These are phyloP conservation scores for Muschampia plurimacula DNA, from an alignment of 2,888 invertebrate genomes.

Conservation along the genomic window DNA sequence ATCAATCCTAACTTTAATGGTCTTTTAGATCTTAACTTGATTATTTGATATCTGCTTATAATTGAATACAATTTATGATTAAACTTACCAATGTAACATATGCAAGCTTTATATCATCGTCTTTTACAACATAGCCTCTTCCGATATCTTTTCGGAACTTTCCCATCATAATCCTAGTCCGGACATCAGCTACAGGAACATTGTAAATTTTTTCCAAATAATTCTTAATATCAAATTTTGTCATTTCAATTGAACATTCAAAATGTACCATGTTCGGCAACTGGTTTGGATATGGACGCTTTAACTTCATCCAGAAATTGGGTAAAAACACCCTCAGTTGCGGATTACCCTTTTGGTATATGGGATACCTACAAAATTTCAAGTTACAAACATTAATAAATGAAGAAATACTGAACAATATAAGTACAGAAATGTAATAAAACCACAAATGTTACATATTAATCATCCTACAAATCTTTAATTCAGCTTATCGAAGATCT, in stretches of 20 bases:
- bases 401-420: background rate
- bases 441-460: background rate
- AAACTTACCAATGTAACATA: constrained; percentile 90
- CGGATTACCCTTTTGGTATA: constrained; percentile 97
- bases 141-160: constrained; percentile 86
- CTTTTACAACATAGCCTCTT: constrained; percentile 90
- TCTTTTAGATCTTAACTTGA: no score
- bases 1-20: no score
- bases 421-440: background rate
- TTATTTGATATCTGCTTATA: background rate
- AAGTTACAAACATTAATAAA: constrained; percentile 4
- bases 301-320: constrained; percentile 98
- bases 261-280: constrained; percentile 95
- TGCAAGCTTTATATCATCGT: constrained; percentile 93
- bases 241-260: constrained; percentile 97
- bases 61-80: background rate
- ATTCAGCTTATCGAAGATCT: no score
- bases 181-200: constrained; percentile 91
- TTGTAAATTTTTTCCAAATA: constrained; percentile 98
- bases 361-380: constrained; percentile 90
- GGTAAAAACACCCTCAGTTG: constrained; percentile 96
- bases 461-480: no score
- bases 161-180: constrained; percentile 91
- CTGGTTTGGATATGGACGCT: constrained; percentile 88
- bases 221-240: constrained; percentile 94